Conservation (phyloP, 2,888 invertebrate genomes). For the Thyatira batis region DNA sequence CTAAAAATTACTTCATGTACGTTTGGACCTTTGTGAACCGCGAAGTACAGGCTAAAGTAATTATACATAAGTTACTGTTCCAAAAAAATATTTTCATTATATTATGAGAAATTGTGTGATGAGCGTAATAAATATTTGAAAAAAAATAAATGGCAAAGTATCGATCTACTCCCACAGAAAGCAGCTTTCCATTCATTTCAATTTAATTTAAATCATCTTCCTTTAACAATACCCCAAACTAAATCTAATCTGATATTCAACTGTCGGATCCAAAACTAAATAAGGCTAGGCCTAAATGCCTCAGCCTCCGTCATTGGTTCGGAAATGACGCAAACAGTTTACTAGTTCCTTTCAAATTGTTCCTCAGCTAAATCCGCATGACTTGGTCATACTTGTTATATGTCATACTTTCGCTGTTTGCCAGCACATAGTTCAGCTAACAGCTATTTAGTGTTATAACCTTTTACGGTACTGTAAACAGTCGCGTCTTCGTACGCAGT, state of each 20-base stretch:
- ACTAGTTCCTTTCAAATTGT: constrained; percentile 36
- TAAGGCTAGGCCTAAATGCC: constrained; percentile 25
- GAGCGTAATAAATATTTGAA: too few species aligned
- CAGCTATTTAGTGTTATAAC: constrained; percentile 23
- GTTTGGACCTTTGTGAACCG: too few species aligned
- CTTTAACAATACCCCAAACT: constrained; percentile 1
- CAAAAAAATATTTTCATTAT: too few species aligned
- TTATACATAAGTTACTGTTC: too few species aligned
- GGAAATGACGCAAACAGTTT: constrained; percentile 44
- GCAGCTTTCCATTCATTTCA: too few species aligned
- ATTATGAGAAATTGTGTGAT: too few species aligned
- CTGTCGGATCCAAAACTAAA: constrained; percentile 34
- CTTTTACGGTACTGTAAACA: constrained; percentile 39
- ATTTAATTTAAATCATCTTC: neutral
- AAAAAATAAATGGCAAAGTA: too few species aligned
- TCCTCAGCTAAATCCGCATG: constrained; percentile 46
- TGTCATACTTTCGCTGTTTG: constrained; percentile 50
- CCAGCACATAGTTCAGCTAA: constrained; percentile 15
- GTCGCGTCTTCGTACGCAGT: constrained; percentile 16
- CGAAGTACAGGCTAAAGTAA: too few species aligned
- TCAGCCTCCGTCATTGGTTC: constrained; percentile 28
- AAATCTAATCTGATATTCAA: constrained; percentile 21
- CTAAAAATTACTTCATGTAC: too few species aligned
- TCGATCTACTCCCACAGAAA: too few species aligned
- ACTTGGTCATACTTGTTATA: constrained; percentile 36